Base-by-base conservation (phyloP, 2,797 vertebrate genomes). In the Esox lucius region DNA sequence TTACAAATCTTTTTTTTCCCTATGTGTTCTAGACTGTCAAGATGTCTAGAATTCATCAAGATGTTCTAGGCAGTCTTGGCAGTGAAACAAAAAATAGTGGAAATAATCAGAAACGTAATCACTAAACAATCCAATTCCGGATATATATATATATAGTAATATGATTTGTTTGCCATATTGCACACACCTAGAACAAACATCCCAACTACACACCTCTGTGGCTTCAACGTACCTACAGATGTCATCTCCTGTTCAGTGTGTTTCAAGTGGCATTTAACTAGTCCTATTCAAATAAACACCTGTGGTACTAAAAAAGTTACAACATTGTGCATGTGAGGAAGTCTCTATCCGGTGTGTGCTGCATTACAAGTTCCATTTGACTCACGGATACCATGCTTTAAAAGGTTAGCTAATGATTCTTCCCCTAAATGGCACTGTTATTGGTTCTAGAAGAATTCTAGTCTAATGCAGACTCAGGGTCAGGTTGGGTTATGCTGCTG, bases 121-220 rank as follows among this genome's bases (percentile, higher is more conserved):
- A 42, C 3, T 42, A 42, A 42, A 46, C 42, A 46, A 46, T 46
- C 12, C 9, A 46, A 46, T 46, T 1, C 9, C 2, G 8, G 46
- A 46, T 46, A 46, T 11, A 46, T 11, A 46, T 46, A 39, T 6
- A 39, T 39, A 42, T 42, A 42, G 42, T 7, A 42, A 42, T 4
- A 12, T 46, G 9, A 12, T 46, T 13, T 1, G 42, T 46, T 13
- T 46, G 42, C 42, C 42, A 46, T 46, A 46, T 46, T 46, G 12
- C 42, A 12, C 42, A 46, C 42, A 46, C 42, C 9, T 46, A 46
- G 12, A 11, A 78, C 82, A 81, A 81, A 80, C 15, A 70, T 81
- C 81, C 81, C 51, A 82, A 77, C 78, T 82, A 35, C 42, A 48
- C 59, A 80, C n/a, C 3, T 8, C 17, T 3, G 26, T 39, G 78